These are phyloP conservation scores for Rhipidura dahli DNA, from an alignment of 2,113 vertebrate species.

Conservation along the genomic window DNA sequence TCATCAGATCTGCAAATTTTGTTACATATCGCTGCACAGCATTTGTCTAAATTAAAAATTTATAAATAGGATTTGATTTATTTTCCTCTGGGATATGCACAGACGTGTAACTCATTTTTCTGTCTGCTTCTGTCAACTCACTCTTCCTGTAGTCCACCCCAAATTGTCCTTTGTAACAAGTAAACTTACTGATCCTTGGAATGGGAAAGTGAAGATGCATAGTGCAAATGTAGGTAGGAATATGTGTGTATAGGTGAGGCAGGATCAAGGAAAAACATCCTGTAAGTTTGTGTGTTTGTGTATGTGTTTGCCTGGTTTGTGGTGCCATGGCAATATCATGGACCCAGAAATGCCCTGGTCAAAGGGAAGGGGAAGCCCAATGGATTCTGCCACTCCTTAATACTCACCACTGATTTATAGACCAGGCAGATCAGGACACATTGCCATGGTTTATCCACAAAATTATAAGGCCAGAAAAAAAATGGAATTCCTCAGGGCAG, in stretches of 20 bases:
- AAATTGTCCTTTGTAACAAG: neutral
- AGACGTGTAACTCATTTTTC: neutral
- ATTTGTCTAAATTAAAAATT: neutral
- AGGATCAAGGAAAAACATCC: neutral
- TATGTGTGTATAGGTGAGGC: neutral
- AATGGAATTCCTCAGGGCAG: neutral
- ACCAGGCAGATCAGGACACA: neutral
- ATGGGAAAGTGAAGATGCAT: neutral
- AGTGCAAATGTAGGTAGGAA: neutral
- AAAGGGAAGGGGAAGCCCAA: neutral
- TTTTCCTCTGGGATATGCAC: neutral
- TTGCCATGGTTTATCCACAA: neutral
- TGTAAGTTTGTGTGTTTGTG: neutral
- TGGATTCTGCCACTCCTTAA: neutral
- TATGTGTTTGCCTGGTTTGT: neutral
- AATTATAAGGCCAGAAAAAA: neutral
- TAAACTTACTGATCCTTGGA: neutral
- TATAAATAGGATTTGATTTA: neutral
- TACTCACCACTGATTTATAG: neutral
- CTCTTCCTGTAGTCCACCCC: neutral
- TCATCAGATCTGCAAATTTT: conserved; percentile 38
- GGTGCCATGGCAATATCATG: neutral
- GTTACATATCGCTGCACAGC: conserved; percentile 6
- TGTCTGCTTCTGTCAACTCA: neutral
- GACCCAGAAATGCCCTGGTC: neutral